A percentile compares a stretch with the other conserved stretches of the same genome.
phyloP scores from a whole-genome alignment of 2,113 vertebrate genomes.

The Cryptotis parvus region DNA sequence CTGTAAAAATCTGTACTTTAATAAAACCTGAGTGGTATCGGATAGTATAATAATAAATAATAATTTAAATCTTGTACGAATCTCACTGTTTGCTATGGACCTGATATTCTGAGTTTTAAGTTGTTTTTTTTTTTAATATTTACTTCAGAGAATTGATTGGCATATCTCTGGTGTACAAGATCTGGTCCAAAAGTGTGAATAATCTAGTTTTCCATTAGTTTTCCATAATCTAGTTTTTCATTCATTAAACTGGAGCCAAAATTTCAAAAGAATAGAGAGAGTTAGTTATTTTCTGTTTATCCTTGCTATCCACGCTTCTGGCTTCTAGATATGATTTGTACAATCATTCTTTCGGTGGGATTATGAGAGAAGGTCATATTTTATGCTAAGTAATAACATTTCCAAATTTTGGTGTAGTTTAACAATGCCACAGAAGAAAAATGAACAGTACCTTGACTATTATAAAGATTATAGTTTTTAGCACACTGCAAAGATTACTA shows the following conservation, averaged over 20 bases:
- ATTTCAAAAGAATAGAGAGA: neutral
- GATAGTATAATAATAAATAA: neutral
- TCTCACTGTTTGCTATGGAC: neutral
- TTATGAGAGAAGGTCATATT: neutral
- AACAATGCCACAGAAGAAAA: slow-evolving; percentile 19
- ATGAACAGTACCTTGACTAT: neutral
- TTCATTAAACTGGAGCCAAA: neutral
- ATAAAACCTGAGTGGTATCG: neutral
- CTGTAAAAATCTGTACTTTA: neutral
- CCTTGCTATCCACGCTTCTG: neutral
- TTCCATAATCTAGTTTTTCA: slow-evolving; percentile 1
- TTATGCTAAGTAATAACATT: slow-evolving; percentile 9
- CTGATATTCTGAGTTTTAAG: neutral
- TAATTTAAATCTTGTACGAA: neutral
- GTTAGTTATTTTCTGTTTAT: neutral
- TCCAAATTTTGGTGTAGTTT: neutral
- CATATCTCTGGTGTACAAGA: neutral
- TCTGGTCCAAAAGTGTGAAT: neutral
- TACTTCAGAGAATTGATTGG: neutral
- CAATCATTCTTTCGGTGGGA: neutral
- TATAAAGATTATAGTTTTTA: slow-evolving; percentile 23
- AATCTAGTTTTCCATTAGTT: slow-evolving; percentile 19
- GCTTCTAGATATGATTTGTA: neutral
- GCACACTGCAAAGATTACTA: neutral
- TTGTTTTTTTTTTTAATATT: neutral